Percentiles rank a stretch among this genome's conserved stretches.
Evolutionary conservation across 2,797 vertebrate species (phyloP).

Genomic region (Distichodus sexfasciatus): DNA sequence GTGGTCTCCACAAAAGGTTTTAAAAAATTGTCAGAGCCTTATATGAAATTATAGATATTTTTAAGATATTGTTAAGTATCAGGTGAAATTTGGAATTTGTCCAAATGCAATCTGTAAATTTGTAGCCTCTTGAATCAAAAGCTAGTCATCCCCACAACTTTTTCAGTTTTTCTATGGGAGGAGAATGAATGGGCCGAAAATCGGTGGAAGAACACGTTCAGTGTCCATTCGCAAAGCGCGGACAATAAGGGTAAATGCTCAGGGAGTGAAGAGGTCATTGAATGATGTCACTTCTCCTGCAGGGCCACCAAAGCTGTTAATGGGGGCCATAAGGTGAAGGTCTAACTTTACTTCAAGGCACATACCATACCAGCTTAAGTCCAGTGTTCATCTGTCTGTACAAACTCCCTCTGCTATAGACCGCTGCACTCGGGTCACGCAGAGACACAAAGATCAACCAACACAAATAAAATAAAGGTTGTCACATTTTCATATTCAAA

Average conservation of each 20-base stretch:
- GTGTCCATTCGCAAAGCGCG: constrained; percentile 23
- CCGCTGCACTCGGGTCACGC: constrained; percentile 66
- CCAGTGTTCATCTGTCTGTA: constrained; percentile 75
- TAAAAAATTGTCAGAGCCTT: constrained; percentile 22
- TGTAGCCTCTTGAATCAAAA: not conserved
- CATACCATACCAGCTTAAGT: constrained; percentile 52
- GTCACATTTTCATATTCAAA: constrained; percentile 76
- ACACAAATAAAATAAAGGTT: constrained; percentile 56
- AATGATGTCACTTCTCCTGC: constrained; percentile 42
- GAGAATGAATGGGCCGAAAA: constrained; percentile 7
- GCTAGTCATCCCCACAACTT: not conserved
- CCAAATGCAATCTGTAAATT: not conserved
- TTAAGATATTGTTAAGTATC: not conserved
- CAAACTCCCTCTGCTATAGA: constrained; percentile 65
- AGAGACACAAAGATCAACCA: constrained; percentile 68
- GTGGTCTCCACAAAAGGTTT: constrained; percentile 5
- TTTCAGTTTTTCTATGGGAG: constrained; percentile 14
- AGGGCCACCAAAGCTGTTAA: constrained; percentile 26
- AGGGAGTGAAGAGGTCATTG: constrained; percentile 19
- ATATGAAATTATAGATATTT: constrained; percentile 13
- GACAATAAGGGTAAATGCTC: constrained; percentile 24
- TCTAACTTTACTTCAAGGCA: constrained; percentile 43
- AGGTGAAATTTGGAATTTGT: not conserved
- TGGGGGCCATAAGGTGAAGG: constrained; percentile 35
- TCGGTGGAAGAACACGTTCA: constrained; percentile 4